These are phyloP conservation scores for Chamaedrilus cognettii DNA, from an alignment of 2,888 invertebrate species.

Conservation along the genomic window DNA sequence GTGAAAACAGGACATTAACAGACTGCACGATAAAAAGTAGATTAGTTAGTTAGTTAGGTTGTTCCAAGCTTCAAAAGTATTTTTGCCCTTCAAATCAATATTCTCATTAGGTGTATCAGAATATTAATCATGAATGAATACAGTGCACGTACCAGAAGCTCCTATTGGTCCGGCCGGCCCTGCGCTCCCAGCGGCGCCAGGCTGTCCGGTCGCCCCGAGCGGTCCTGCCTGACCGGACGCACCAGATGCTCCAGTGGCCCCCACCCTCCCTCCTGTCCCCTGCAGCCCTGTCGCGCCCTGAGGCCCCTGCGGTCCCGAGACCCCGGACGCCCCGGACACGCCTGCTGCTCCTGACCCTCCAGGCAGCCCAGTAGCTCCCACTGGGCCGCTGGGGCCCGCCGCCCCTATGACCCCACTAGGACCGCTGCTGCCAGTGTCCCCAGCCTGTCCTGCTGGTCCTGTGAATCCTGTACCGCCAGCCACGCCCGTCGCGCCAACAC, in stretches of 20 bases:
- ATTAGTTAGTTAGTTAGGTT: no score
- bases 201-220: conserved; percentile 19
- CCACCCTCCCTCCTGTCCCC: background rate
- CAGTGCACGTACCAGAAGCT: conserved; percentile 5
- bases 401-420: conserved; percentile 6
- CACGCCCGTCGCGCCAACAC: background rate
- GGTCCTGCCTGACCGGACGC: conserved; percentile 18
- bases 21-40: no score
- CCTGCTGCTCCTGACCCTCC: conserved; percentile 16
- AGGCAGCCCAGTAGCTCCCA: conserved; percentile 27
- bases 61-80: no score
- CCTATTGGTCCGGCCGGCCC: conserved; percentile 18
- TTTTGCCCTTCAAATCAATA: no score
- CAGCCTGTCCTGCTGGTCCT: conserved; percentile 6
- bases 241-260: conserved; percentile 32
- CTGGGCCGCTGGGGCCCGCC: conserved; percentile 7
- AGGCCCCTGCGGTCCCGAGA: conserved; percentile 22
- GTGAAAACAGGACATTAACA: no score
- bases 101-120: no score
- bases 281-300: conserved; percentile 24
- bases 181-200: conserved; percentile 26
- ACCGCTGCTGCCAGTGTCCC: conserved; percentile 1
- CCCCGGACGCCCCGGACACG: conserved; percentile 15
- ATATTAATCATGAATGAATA: no score
- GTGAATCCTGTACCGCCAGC: conserved; percentile 43